Evolutionary conservation across 2,888 invertebrate genomes (phyloP).

Genomic region (Megamerina dolium): DNA sequence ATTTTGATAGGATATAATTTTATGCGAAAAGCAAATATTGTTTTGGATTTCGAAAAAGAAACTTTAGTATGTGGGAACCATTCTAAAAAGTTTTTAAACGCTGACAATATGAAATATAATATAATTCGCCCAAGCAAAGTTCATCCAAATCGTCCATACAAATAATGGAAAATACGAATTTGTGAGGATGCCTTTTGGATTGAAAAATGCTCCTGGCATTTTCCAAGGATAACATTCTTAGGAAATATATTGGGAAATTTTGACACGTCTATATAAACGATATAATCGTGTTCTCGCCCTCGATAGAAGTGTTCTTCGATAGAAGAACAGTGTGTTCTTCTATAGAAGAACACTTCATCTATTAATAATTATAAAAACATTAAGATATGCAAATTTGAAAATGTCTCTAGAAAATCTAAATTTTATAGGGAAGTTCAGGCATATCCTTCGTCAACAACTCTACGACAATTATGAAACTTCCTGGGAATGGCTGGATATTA

Average conservation of each 20-base stretch:
- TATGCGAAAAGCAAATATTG: constrained; percentile 1
- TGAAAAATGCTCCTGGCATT: constrained; percentile 2
- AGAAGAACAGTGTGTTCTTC: no score
- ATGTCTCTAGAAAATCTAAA: not conserved
- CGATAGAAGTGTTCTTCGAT: no score
- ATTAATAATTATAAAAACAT: no score
- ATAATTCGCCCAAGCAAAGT: constrained; percentile 10
- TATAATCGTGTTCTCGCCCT: not conserved
- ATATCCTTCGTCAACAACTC: not conserved
- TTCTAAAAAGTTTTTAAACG: no score
- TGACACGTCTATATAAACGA: constrained; percentile 1
- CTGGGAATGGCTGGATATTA: not conserved
- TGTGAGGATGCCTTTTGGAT: constrained; percentile 8
- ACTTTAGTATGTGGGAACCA: no score
- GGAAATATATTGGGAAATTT: not conserved
- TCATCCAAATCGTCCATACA: no score
- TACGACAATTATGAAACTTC: no score
- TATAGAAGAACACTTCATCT: no score
- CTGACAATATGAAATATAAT: constrained; percentile 1
- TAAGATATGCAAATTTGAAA: no score
- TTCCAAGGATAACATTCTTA: constrained; percentile 1
- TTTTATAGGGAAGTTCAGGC: not conserved
- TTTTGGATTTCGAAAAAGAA: constrained; percentile 3
- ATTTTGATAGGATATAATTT: constrained; percentile 8
- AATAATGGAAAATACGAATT: constrained; percentile 9